Percentiles rank a stretch among this genome's conserved stretches.
Conservation (phyloP, 2,113 vertebrate genomes). For the Sterna hirundo region DNA sequence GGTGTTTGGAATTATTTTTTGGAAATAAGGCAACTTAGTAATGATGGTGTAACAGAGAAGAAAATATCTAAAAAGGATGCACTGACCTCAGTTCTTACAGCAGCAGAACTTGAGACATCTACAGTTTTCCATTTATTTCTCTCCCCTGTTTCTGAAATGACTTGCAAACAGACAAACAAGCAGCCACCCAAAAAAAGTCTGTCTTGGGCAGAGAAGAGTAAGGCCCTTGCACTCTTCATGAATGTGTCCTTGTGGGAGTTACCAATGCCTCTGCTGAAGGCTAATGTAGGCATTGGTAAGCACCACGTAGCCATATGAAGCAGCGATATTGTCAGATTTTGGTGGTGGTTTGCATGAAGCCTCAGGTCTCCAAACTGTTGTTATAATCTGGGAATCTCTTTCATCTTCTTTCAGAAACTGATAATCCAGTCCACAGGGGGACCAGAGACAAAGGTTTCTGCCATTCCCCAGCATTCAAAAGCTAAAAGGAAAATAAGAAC, state of each 20-base stretch:
- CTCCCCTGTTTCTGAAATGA: not conserved
- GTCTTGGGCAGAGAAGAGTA: not conserved
- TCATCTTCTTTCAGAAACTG: not conserved
- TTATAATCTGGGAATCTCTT: not conserved
- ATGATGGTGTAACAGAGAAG: not conserved
- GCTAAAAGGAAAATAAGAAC: not conserved
- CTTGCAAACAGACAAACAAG: not conserved
- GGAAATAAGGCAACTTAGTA: not conserved
- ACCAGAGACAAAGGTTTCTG: not conserved
- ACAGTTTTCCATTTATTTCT: not conserved
- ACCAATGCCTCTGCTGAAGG: not conserved
- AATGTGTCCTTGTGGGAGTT: not conserved
- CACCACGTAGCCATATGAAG: not conserved
- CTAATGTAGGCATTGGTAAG: not conserved
- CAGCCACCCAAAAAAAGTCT: not conserved
- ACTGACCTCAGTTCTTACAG: not conserved
- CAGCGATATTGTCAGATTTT: not conserved
- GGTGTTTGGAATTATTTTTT: not conserved
- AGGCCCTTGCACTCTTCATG: not conserved
- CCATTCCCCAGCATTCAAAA: not conserved
- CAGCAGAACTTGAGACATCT: not conserved
- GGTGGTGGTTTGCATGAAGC: not conserved
- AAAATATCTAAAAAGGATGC: not conserved
- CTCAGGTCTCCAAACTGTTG: not conserved
- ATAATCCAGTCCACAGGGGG: not conserved